Conservation (phyloP, 2,888 invertebrate genomes). For the Campoplex capitator region DNA sequence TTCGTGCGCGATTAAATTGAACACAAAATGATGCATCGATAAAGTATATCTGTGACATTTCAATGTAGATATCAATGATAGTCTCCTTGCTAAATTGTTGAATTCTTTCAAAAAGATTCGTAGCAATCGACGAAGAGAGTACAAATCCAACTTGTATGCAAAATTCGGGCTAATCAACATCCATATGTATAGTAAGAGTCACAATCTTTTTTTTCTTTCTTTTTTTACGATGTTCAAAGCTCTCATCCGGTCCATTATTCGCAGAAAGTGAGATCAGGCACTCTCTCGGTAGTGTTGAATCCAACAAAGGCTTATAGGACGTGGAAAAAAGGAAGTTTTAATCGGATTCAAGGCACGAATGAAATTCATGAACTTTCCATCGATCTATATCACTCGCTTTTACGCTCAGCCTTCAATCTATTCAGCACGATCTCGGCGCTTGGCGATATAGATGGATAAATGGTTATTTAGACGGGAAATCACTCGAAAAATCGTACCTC, state of each 20-base stretch:
- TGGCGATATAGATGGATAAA: conserved; percentile 12
- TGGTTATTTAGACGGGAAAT: conserved; percentile 51
- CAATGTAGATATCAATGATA: background rate
- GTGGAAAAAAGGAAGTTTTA: conserved; percentile 44
- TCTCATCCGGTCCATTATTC: conserved; percentile 35
- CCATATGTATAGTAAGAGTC: background rate
- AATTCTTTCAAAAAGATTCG: background rate
- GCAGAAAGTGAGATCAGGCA: conserved; percentile 42
- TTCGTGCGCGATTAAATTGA: background rate
- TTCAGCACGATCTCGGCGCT: conserved; percentile 31
- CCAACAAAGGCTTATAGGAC: conserved; percentile 42
- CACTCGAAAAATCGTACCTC: conserved; percentile 15
- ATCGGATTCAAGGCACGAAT: conserved; percentile 65
- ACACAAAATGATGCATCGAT: background rate
- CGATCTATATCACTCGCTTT: conserved; percentile 31
- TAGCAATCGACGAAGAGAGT: background rate
- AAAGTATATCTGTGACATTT: background rate
- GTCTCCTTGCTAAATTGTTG: too few relatives aligned
- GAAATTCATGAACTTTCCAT: conserved; percentile 64
- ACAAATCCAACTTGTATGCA: background rate
- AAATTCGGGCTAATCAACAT: background rate
- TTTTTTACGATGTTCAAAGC: conserved; percentile 11
- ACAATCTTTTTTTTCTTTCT: background rate
- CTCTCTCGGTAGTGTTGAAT: conserved; percentile 14
- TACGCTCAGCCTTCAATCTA: conserved; percentile 3